These are phyloP conservation scores for Cynopterus sphinx DNA, from an alignment of 2,797 vertebrate species.

Conservation along the genomic window DNA sequence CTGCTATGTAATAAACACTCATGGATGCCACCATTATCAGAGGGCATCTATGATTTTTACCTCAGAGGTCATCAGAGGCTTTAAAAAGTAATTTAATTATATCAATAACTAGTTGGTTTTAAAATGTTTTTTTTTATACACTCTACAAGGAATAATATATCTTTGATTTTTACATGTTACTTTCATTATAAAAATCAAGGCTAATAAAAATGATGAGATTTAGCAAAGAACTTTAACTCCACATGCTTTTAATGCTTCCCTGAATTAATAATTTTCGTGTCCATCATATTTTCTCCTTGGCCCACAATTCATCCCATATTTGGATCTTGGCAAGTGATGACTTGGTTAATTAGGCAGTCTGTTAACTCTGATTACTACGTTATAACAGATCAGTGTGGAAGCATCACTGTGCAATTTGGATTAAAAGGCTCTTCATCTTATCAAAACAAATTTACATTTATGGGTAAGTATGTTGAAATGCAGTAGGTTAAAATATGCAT, in stretches of 20 bases:
- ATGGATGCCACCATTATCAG: not conserved
- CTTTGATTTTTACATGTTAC: conserved; percentile 44
- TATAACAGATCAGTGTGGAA: conserved; percentile 80
- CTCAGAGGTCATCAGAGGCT: not conserved
- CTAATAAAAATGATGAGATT: conserved; percentile 60
- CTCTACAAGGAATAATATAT: not conserved
- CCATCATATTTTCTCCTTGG: conserved; percentile 78
- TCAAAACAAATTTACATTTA: conserved; percentile 81
- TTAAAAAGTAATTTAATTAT: not conserved
- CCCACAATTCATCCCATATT: conserved; percentile 77
- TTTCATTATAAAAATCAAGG: conserved; percentile 45
- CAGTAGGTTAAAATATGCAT: conserved; percentile 73
- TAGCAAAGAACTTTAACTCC: conserved; percentile 66
- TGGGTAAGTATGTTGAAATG: conserved; percentile 73
- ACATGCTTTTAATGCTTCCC: conserved; percentile 64
- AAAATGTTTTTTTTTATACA: conserved; percentile 26
- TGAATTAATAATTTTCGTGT: conserved; percentile 78
- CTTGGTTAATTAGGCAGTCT: conserved; percentile 84
- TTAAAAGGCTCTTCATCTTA: conserved; percentile 82
- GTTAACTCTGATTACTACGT: conserved; percentile 85
- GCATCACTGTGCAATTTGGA: conserved; percentile 83
- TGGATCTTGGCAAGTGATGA: conserved; percentile 77
- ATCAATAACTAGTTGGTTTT: not conserved
- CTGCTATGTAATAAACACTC: not conserved
- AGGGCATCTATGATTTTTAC: not conserved